phyloP scores from a whole-genome alignment of 2,888 invertebrate species.

The Philopedon plagiatum region DNA sequence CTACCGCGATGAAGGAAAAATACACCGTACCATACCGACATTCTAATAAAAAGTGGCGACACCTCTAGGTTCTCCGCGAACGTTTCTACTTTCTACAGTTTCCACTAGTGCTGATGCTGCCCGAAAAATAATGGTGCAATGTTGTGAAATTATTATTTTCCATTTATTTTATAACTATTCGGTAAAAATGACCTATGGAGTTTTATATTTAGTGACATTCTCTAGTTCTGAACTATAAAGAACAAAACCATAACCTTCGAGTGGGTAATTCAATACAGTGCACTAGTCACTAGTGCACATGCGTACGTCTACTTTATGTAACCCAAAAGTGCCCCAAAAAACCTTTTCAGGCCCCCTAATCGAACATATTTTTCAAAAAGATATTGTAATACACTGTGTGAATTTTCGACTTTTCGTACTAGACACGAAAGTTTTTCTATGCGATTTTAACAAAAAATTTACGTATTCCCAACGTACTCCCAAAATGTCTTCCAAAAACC shows the following conservation, averaged over 20 bases:
- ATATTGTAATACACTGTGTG: neutral
- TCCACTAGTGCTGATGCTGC: no score
- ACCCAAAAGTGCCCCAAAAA: slow-evolving; percentile 59
- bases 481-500: slow-evolving; percentile 36
- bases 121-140: slow-evolving; percentile 18
- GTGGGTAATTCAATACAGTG: no score
- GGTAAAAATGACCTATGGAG: no score
- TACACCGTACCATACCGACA: no score
- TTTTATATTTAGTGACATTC: no score
- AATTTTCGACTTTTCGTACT: neutral
- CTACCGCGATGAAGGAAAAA: neutral
- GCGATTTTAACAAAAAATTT: neutral
- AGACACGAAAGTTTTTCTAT: no score
- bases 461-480: slow-evolving; percentile 4
- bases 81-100: no score
- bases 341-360: neutral
- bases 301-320: slow-evolving; percentile 51
- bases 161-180: no score
- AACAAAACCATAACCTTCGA: no score
- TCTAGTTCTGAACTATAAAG: no score
- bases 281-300: no score
- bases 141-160: neutral
- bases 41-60: neutral
- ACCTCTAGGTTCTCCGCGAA: no score
- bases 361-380: slow-evolving; percentile 4